Evolutionary conservation across 2,113 vertebrate species (phyloP).

Genomic region (Oncorhynchus kisutch): DNA sequence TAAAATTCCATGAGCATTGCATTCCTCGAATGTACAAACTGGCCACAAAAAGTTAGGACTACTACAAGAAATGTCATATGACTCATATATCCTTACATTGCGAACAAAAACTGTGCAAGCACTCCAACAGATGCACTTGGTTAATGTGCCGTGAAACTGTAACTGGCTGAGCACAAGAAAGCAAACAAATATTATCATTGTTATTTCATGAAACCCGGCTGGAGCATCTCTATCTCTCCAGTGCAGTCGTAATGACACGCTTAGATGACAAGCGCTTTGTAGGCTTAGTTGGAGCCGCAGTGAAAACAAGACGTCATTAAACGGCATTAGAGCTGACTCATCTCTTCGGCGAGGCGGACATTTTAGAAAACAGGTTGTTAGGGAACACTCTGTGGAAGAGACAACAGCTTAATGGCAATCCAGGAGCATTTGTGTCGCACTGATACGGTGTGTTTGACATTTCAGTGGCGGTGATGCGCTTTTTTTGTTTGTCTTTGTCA

Average conservation of each 20-base stretch:
- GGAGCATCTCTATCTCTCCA: constrained; percentile 10
- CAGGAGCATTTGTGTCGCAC: constrained; percentile 28
- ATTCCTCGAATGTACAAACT: no score
- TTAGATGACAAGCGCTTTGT: constrained; percentile 1
- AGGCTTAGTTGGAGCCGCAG: constrained; percentile 17
- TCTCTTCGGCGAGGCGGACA: constrained; percentile 1
- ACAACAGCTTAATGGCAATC: constrained; percentile 34
- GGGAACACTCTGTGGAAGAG: constrained; percentile 29
- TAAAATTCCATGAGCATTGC: no score
- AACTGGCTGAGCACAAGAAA: constrained; percentile 18
- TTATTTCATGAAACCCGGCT: constrained; percentile 26
- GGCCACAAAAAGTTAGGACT: no score
- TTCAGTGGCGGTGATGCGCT: constrained; percentile 24
- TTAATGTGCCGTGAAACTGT: constrained; percentile 22
- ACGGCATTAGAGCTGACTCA: constrained; percentile 8
- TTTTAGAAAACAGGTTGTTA: constrained; percentile 27
- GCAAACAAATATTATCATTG: constrained; percentile 27
- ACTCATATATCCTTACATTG: no score
- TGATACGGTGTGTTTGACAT: constrained; percentile 28
- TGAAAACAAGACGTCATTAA: constrained; percentile 24
- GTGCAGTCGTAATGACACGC: constrained; percentile 15
- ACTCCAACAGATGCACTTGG: neutral
- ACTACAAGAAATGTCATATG: no score
- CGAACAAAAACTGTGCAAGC: neutral
- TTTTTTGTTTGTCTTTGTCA: constrained; percentile 43